A percentile compares a stretch with the other conserved stretches of the same genome.
These are phyloP conservation scores for Scatophagus argus DNA, from an alignment of 2,113 vertebrate species.

Conservation along the genomic window DNA sequence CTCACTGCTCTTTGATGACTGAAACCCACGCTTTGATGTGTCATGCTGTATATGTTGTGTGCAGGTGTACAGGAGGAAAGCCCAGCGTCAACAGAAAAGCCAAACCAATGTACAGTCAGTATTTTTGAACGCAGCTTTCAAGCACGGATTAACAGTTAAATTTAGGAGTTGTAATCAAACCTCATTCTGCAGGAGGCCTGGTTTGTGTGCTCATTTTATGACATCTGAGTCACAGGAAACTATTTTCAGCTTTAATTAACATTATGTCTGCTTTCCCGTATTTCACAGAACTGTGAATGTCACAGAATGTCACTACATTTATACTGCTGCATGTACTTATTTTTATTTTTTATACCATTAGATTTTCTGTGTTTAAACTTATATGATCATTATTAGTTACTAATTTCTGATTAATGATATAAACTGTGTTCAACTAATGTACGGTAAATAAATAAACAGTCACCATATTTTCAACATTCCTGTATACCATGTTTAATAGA, in stretches of 20 bases:
- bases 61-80: slow-evolving; percentile 23
- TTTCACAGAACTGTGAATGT: too few relatives aligned
- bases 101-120: slow-evolving; percentile 1
- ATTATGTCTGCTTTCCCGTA: too few relatives aligned
- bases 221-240: too few relatives aligned
- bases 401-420: neutral
- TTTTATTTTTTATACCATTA: too few relatives aligned
- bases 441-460: neutral
- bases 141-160: neutral
- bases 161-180: neutral
- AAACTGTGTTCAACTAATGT: neutral
- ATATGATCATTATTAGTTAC: too few relatives aligned
- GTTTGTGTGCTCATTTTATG: neutral
- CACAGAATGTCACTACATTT: too few relatives aligned
- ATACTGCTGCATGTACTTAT: too few relatives aligned
- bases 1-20: slow-evolving; percentile 61
- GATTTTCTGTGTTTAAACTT: too few relatives aligned
- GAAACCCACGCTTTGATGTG: slow-evolving; percentile 60
- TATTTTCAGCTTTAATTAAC: neutral
- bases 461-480: neutral
- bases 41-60: slow-evolving; percentile 31
- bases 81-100: slow-evolving; percentile 24
- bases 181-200: neutral
- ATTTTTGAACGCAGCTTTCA: neutral
- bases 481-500: neutral